Base-by-base conservation (phyloP, 2,888 invertebrate genomes). In the Idaea straminata region DNA sequence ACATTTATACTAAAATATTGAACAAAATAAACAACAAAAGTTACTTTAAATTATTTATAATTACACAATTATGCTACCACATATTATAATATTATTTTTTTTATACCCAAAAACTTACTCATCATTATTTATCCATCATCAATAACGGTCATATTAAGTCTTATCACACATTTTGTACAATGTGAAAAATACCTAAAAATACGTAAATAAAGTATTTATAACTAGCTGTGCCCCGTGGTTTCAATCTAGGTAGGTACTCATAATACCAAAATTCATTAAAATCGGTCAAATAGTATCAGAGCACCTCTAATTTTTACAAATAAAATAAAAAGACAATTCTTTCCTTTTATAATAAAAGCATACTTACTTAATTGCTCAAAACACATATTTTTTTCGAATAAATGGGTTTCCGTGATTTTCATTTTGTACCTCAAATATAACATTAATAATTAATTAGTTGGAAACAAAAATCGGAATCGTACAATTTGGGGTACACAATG, bases 111-210 rank as follows among this genome's bases (percentile, higher is more conserved):
- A 47, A 13, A 36, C 13, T 13, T 47, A 5, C 5, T 36, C 36
- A 36, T 36, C 36, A 47, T 47, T 13, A 47, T 7, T 2, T 25
- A 25, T 25, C 25, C 5, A 47, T 6, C 47, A 47, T 47, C 47
- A 7, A 47, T 13, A 47, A 47, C 47, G 47, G 13, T 47, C 47
- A 47, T 47, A 47, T 7, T 25, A 47, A 47, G 47, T 60, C 25
- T 60, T 16, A 35, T 15, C 60, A 60, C 34, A 59, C 34, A 16
- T 69, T 16, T 38, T 61, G 47, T 47, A 47, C 47, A 47, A 47
- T 47, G 47, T 10, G 47, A 47, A 47, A 47, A 47, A 47, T 47
- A 13, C 13, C 47, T 47, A 7, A 47, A 47, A 47, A 47, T 47
- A 47, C 47, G 13, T 47, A 47, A 10, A 25, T 25, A 25, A 25